Conservation (phyloP, 2,888 invertebrate genomes). For the Agrotis segetum region DNA sequence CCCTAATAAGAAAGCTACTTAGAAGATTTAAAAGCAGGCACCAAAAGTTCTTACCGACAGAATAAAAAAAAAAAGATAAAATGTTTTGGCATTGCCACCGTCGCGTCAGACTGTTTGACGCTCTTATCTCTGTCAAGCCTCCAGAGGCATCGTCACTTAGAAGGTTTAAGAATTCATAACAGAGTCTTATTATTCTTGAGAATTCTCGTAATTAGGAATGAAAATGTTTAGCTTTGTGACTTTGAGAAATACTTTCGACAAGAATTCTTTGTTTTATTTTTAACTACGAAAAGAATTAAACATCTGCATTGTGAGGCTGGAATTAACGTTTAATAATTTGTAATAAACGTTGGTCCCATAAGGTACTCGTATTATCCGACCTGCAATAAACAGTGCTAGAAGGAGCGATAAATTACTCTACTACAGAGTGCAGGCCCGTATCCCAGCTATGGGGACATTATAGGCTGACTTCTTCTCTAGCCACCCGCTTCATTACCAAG, state of each 20-base stretch:
- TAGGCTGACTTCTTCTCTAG: too few relatives aligned
- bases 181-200: slow-evolving; percentile 16
- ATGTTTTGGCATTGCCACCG: slow-evolving; percentile 48
- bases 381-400: too few relatives aligned
- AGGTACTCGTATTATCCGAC: too few relatives aligned
- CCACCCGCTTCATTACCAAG: too few relatives aligned
- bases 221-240: neutral
- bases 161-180: slow-evolving; percentile 51
- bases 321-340: too few relatives aligned
- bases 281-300: too few relatives aligned
- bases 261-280: neutral
- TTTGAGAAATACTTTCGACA: neutral
- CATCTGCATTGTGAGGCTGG: too few relatives aligned
- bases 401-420: too few relatives aligned
- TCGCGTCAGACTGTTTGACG: slow-evolving; percentile 54
- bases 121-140: slow-evolving; percentile 54
- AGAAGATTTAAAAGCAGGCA: slow-evolving; percentile 42
- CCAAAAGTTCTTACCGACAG: slow-evolving; percentile 31
- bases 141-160: slow-evolving; percentile 51
- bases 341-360: too few relatives aligned
- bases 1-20: slow-evolving; percentile 49
- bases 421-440: too few relatives aligned
- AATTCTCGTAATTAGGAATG: slow-evolving; percentile 16
- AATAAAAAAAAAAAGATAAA: slow-evolving; percentile 61
- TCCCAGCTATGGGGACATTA: too few relatives aligned